phyloP scores from a whole-genome alignment of 2,113 vertebrate genomes.

The Semnornis frantzii region DNA sequence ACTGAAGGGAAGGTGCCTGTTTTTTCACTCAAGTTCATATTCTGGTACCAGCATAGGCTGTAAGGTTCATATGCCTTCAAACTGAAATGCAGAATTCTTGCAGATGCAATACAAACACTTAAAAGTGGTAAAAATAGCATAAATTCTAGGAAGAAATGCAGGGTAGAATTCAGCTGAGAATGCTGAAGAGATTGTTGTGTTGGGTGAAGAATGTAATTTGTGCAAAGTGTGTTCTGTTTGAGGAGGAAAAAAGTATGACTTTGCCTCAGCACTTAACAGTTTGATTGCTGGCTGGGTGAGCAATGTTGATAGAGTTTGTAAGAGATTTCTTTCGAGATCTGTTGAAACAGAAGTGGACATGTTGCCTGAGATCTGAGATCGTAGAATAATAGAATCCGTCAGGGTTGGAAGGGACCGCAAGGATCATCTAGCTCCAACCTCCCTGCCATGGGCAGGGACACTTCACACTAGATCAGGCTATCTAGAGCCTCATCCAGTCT shows the following conservation, averaged over 20 bases:
- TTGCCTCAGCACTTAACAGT: not conserved
- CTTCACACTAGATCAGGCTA: too few species aligned
- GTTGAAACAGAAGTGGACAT: not conserved
- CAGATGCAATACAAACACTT: not conserved
- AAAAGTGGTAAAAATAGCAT: not conserved
- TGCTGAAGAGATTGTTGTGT: not conserved
- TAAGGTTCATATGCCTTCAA: not conserved
- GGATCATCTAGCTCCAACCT: too few species aligned
- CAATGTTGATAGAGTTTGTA: not conserved
- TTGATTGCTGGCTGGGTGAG: not conserved
- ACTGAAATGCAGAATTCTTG: not conserved
- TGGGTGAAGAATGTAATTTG: not conserved
- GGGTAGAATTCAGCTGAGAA: not conserved
- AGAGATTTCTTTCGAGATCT: not conserved
- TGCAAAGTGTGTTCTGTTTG: not conserved
- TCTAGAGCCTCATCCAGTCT: too few species aligned
- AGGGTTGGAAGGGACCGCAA: too few species aligned
- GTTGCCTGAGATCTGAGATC: not conserved
- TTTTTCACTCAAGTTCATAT: not conserved
- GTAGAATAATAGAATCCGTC: too few species aligned
- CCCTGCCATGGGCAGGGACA: too few species aligned
- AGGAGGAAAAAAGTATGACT: not conserved
- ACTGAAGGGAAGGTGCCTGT: not conserved
- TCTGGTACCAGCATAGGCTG: accelerated
- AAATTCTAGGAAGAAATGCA: not conserved